Evolutionary conservation across 92 coral and sea anemone species (phyloP).

Genomic region (Epizoanthus stellaris): DNA sequence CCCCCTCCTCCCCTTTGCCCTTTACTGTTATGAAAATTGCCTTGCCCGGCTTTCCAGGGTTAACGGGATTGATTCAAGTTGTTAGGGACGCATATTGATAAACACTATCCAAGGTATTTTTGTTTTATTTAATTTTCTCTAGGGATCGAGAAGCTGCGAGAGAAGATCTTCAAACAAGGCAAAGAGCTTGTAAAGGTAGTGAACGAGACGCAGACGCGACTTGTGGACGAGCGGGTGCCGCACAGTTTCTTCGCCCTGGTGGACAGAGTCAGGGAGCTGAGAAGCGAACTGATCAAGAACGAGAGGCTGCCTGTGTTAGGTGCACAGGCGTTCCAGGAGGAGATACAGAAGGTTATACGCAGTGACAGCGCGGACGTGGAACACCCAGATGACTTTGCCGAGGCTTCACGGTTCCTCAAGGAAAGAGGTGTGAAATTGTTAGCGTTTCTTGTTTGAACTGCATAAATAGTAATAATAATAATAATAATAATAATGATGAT

Average conservation of each 20-base stretch:
- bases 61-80: too few relatives aligned
- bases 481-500: too few relatives aligned
- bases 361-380: conserved; percentile 31
- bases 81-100: too few relatives aligned
- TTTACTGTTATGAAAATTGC: too few relatives aligned
- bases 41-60: too few relatives aligned
- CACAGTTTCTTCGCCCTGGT: conserved; percentile 56
- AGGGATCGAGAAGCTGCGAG: conserved; percentile 61
- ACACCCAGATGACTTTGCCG: conserved; percentile 59
- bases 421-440: conserved; percentile 63
- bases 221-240: conserved; percentile 71
- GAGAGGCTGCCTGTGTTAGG: conserved; percentile 59
- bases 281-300: conserved; percentile 44
- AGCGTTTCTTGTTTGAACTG: not conserved
- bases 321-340: conserved; percentile 55
- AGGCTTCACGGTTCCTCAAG: conserved; percentile 68
- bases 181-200: conserved; percentile 47
- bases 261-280: conserved; percentile 52
- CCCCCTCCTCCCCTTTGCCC: too few relatives aligned
- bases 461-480: too few relatives aligned
- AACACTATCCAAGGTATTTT: too few relatives aligned
- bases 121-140: not conserved
- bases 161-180: conserved; percentile 56
- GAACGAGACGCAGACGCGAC: conserved; percentile 32
- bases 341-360: conserved; percentile 42